Evolutionary conservation across 92 coral and sea anemone species (phyloP), one percentile per base, ranked within the genome.

Genomic region (Plumapathes pennacea): DNA sequence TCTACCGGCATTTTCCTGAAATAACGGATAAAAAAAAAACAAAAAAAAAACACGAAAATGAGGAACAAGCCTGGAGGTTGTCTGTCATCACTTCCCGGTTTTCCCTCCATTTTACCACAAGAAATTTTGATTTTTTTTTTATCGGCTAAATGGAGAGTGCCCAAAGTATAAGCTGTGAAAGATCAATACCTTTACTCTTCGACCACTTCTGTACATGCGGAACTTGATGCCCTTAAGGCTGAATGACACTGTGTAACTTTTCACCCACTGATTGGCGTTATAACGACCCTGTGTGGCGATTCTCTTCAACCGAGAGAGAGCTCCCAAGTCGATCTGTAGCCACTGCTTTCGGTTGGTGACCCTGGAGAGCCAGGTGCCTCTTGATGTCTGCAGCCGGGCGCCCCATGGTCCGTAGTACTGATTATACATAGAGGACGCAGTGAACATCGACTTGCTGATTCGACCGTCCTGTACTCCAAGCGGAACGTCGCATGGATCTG

Each of bases 391-490:
- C 11, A 82, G 83, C 3, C 96, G 69, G 36, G 90, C 86, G 7
- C 79, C 26, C 86, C 86, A 82, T 17, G 96, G 96, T 26, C 90
- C 86, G 74, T 83, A 80, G 43, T 50, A 59, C 45, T 69, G 69
- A 58, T 69, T 76, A 49, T 62, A 56, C 72, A 75, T 64, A 22
- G 83, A 76, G 0, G 96, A 87, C 0, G 96, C 86, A 12, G 80
- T 50, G 53, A 87, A 72, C 96, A 72, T 87, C 41, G 81, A 50
- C 2, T 76, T 53, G 3, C 65, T 70, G 53, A 87, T 66, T 13
- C 89, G 88, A 18, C 77, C 83, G 36, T 87, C 96, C 60, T 87
- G 96, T 57, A 87, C 61, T 20, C 96, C 96, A 10, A 87, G 76
- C 21, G 96, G 83, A 42, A 85, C 75, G 28, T 87, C 89, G 28